Evolutionary conservation across 2,113 vertebrate species (phyloP), one percentile per base, ranked within the genome.

Genomic region (Melozone crissalis): DNA sequence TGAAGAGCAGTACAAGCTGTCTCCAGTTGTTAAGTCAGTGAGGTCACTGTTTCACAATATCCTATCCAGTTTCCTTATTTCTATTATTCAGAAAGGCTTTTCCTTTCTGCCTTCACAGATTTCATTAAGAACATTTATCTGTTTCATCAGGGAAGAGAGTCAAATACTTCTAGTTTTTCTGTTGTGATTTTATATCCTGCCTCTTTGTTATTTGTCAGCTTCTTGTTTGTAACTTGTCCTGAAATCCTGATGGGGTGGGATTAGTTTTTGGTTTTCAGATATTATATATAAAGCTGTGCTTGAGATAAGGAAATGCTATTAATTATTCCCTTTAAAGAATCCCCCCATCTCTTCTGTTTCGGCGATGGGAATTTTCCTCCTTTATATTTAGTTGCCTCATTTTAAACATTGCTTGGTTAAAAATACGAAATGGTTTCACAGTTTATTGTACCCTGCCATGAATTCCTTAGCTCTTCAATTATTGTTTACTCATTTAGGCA

Each of bases 81-180:
- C 67, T 86, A 1, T 89, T 92, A 91, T 81, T 92, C 44, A 81
- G 80, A 92, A 86, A 69, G 59, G 37, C 55, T 89, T 96, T 95
- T 92, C 41, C 55, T 86, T 72, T 95, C 84, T 92, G 59, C 59
- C 43, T 71, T 73, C 37, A 57, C 58, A 87, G 82, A 85, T 87
- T 90, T 93, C 57, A 78, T 93, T 87, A 90, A 18, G 33, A 4
- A 43, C 20, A 54, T 94, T 83, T 91, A 95, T 90, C 31, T 30
- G 68, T 91, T 96, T 86, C 76, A 84, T 91, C 94, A 69, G 51
- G n/a, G 80, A 94, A 67, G 43, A 33, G 74, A 94, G n/a, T 92
- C 15, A 92, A 90, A 89, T 62, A 23, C 63, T 89, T 86, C 84
- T 46, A 35, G 49, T 73, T 57, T 89, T 94, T 95, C 59, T 95